Percentiles rank a stretch among this genome's conserved stretches.
Evolutionary conservation across 2,888 invertebrate species (phyloP).

Genomic region (Anodontia alba): DNA sequence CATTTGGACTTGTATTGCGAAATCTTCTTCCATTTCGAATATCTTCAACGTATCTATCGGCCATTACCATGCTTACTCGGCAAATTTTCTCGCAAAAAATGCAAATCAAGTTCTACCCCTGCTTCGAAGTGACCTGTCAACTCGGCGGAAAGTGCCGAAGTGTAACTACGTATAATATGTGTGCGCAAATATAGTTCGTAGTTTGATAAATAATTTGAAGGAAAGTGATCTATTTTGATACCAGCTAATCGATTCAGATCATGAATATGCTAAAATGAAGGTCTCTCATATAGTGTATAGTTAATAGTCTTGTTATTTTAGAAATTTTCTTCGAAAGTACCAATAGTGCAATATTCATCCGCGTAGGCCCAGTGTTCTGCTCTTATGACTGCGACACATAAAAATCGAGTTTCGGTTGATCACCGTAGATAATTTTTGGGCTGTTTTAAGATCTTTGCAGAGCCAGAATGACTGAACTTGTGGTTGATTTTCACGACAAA

Average conservation of each 20-base stretch:
- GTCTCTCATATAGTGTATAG: too few relatives aligned
- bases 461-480: too few relatives aligned
- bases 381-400: background rate
- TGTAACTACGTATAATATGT: background rate
- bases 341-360: background rate
- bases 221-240: too few relatives aligned
- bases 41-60: slow-evolving; percentile 92
- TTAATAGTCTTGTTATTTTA: background rate
- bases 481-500: too few relatives aligned
- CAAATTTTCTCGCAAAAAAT: background rate
- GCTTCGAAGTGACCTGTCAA: slow-evolving; percentile 1
- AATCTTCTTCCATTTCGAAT: slow-evolving; percentile 90
- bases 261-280: too few relatives aligned
- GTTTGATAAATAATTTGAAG: background rate
- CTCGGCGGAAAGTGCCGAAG: slow-evolving; percentile 16
- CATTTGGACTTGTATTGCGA: slow-evolving; percentile 95
- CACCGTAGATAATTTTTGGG: background rate
- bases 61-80: slow-evolving; percentile 90
- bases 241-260: too few relatives aligned
- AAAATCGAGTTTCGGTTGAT: background rate
- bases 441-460: too few relatives aligned
- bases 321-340: background rate
- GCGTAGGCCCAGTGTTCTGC: background rate
- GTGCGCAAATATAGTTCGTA: background rate
- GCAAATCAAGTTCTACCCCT: slow-evolving; percentile 7